These are phyloP conservation scores for Tubulanus polymorphus DNA, from an alignment of 2,888 invertebrate genomes.

Conservation along the genomic window DNA sequence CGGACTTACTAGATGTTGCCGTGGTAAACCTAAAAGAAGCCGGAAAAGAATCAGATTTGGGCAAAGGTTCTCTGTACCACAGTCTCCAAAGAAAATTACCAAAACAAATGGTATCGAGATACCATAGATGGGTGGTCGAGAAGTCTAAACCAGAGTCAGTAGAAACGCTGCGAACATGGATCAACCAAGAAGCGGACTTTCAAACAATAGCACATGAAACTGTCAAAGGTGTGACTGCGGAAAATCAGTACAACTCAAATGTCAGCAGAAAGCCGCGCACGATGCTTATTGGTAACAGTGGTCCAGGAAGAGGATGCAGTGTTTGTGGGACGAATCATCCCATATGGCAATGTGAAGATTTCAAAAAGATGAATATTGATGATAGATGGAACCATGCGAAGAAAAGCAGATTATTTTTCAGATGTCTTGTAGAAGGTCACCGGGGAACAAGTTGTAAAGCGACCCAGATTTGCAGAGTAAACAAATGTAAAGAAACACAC, in stretches of 20 bases:
- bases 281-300: too few species aligned
- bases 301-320: neutral
- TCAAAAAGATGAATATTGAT: slow-evolving; percentile 1
- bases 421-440: slow-evolving; percentile 10
- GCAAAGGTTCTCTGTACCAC: neutral
- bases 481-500: slow-evolving; percentile 8
- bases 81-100: neutral
- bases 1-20: neutral
- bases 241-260: neutral
- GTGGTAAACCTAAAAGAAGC: neutral
- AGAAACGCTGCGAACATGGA: neutral
- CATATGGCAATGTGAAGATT: slow-evolving; percentile 10
- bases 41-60: neutral
- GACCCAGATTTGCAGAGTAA: slow-evolving; percentile 2
- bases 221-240: neutral
- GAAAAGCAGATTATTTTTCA: slow-evolving; percentile 2
- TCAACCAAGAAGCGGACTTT: neutral
- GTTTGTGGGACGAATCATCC: neutral
- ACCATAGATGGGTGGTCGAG: neutral
- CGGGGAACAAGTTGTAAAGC: slow-evolving; percentile 1
- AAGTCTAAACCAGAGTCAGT: neutral
- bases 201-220: neutral
- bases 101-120: neutral
- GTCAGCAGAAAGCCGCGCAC: neutral
- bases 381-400: slow-evolving; percentile 13